Conservation (phyloP, 2,888 invertebrate genomes). For the Ophion ventricosus region DNA sequence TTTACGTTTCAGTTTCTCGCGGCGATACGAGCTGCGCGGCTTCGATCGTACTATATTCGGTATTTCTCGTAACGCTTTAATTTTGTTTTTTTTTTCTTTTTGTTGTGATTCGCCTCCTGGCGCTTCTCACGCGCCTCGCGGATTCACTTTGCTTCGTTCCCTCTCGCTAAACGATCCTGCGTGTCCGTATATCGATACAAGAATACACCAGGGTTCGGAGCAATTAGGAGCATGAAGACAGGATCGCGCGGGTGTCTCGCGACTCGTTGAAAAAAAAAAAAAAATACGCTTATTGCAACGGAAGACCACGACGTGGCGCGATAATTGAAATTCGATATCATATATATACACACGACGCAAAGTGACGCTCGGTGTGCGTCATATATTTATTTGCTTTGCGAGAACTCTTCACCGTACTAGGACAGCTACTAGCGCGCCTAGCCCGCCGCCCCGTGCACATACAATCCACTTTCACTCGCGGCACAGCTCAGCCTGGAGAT, state of each 20-base stretch:
- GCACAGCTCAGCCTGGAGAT: not conserved
- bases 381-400: constrained; percentile 32
- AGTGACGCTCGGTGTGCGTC: constrained; percentile 6
- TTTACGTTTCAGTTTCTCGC: constrained; percentile 45
- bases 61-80: constrained; percentile 6
- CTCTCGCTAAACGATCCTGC: not conserved
- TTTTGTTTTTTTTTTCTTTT: constrained; percentile 11
- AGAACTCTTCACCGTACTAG: constrained; percentile 33
- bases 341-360: not conserved
- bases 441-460: constrained; percentile 42
- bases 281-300: constrained; percentile 34
- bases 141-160: not conserved
- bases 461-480: constrained; percentile 70
- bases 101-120: constrained; percentile 22
- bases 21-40: constrained; percentile 31
- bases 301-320: constrained; percentile 31
- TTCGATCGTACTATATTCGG: constrained; percentile 37
- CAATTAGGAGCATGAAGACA: not conserved
- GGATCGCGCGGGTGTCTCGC: constrained; percentile 18
- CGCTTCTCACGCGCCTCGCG: constrained; percentile 69
- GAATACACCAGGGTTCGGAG: not conserved
- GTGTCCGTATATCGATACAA: not conserved
- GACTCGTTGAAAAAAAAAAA: constrained; percentile 39
- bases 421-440: constrained; percentile 43
- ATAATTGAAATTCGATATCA: constrained; percentile 54